These are phyloP conservation scores for Scaptomyza reducta DNA, from an alignment of 2,888 invertebrate species.

Conservation along the genomic window DNA sequence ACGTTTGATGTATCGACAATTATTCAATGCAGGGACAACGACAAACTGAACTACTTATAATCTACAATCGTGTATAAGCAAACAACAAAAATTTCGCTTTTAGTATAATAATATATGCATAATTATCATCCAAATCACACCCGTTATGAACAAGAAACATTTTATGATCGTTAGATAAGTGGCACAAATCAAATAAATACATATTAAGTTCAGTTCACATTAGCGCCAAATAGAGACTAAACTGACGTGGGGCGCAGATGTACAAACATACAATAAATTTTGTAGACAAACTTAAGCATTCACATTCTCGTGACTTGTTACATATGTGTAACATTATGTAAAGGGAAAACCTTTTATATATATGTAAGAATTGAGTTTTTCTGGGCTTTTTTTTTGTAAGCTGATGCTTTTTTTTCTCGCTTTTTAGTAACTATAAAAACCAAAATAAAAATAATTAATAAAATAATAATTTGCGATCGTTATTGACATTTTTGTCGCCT, in stretches of 20 bases:
- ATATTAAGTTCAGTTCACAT: not conserved
- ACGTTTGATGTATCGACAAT: conserved; percentile 58
- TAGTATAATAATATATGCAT: conserved; percentile 28
- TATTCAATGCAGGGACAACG: conserved; percentile 40
- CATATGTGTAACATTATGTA: too few species aligned
- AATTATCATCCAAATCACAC: conserved; percentile 14
- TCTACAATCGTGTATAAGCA: not conserved
- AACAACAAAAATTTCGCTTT: conserved; percentile 21
- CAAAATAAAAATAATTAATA: too few species aligned
- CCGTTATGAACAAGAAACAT: conserved; percentile 26
- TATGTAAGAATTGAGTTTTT: too few species aligned
- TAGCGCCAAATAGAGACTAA: too few species aligned
- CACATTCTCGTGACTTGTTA: too few species aligned
- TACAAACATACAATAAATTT: too few species aligned
- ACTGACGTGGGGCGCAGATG: too few species aligned
- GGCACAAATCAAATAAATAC: conserved; percentile 22
- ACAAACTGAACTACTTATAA: conserved; percentile 28
- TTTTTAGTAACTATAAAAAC: too few species aligned
- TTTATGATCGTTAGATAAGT: not conserved
- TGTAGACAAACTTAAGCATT: too few species aligned
- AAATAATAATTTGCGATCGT: not conserved
- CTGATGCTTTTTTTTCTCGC: too few species aligned
- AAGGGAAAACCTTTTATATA: too few species aligned
- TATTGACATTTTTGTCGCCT: conserved; percentile 45
- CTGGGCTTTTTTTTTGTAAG: too few species aligned